Evolutionary conservation across 2,113 vertebrate species (phyloP), one percentile per base, ranked within the genome.

Genomic region (Saccopteryx leptura): DNA sequence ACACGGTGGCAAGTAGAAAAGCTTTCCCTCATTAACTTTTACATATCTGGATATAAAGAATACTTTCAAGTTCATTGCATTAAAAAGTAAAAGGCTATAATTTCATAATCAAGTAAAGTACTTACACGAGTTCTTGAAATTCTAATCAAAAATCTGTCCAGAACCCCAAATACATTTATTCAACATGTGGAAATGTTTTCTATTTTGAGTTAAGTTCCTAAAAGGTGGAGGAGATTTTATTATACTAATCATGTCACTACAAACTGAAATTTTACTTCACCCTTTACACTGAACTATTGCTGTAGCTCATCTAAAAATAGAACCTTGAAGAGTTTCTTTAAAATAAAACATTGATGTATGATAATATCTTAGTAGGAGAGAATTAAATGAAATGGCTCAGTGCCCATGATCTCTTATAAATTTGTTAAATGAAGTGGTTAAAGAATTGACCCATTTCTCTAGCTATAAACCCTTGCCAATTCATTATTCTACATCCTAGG

Each of bases 331-430:
- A 90, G 91, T 93, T 96, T 95, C 93, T 97, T 95, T 98, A 96
- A 95, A 94, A 97, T 96, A 97, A 98, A 98, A 98, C 97, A 98
- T 96, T 90, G 66, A 93, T 96, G 93, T 93, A 91, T 84, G 76
- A 94, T 96, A 97, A 93, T 97, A 94, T 83, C 9, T 69, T 58
- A 19, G 4, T 80, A 56, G 39, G 54, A 86, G 13, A 88, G 48
- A 52, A 82, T 95, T 39, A 69, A 60, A 88, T 91, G 52, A 93
- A 86, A 46, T 90, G 24, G 24, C 79, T 95, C 93, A 96, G 74
- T 71, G 97, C 88, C 92, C 63, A 19, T 11, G 23, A n/a, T 90
- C 75, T 90, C 63, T 93, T 61, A 74, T 71, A 78, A 68, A 95
- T 81, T 28, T 78, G 26, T 89, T 88, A 76, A 88, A 86, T 80